These are phyloP conservation scores for Tangara arthus DNA, from an alignment of 2,797 vertebrate species.

Conservation along the genomic window DNA sequence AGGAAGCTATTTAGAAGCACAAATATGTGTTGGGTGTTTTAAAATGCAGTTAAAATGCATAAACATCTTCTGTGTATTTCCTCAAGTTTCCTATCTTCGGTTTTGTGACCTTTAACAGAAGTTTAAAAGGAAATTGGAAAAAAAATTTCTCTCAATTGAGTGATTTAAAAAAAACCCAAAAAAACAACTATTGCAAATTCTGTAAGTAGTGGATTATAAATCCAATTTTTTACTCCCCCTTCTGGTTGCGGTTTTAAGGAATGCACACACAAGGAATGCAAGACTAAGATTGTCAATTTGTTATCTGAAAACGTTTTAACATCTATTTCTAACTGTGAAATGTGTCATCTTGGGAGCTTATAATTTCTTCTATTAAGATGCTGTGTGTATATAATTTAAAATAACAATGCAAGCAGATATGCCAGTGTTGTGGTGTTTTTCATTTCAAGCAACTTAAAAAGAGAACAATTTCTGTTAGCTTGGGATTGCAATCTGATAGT, in stretches of 20 bases:
- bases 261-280: background rate
- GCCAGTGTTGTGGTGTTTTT: background rate
- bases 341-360: conserved; percentile 61
- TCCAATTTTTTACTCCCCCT: conserved; percentile 12
- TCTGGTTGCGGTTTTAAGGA: conserved; percentile 36
- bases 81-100: background rate
- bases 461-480: background rate
- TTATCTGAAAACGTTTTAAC: conserved; percentile 70
- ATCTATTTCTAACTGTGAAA: conserved; percentile 73
- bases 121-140: conserved; percentile 11
- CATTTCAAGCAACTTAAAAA: background rate
- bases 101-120: conserved; percentile 35
- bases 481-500: background rate
- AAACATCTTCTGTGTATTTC: background rate
- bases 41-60: background rate
- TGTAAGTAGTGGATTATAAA: conserved; percentile 37
- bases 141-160: background rate
- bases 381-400: conserved; percentile 60
- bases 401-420: conserved; percentile 55
- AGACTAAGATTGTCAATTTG: conserved; percentile 54
- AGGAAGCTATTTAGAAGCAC: conserved; percentile 16
- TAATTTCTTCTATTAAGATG: conserved; percentile 55
- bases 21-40: background rate
- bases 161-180: conserved; percentile 17
- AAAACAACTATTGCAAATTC: background rate